Percentiles rank a stretch among this genome's conserved stretches.
These are phyloP conservation scores for Drosophila willistoni DNA, from an alignment of 1,140 invertebrate species.

Conservation along the genomic window DNA sequence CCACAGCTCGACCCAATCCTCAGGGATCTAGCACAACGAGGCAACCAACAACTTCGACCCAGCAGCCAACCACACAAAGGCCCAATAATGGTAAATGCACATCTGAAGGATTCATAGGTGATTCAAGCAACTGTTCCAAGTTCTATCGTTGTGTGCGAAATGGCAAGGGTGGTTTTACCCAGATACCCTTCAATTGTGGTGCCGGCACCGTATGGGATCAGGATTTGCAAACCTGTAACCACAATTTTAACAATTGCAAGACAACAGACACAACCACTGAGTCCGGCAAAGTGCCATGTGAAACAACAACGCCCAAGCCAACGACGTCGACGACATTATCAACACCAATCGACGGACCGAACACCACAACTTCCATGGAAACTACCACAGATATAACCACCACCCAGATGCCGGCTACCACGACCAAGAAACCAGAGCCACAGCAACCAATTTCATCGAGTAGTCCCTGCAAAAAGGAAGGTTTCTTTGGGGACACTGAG, in stretches of 20 bases:
- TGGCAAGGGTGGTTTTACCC: conserved; percentile 84
- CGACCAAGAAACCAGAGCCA: conserved; percentile 42
- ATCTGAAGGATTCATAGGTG: conserved; percentile 62
- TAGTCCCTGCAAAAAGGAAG: conserved; percentile 83
- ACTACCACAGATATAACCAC: not conserved
- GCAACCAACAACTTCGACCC: conserved; percentile 13
- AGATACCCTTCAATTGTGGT: conserved; percentile 86
- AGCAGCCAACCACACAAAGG: conserved; percentile 4
- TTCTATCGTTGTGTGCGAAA: conserved; percentile 88
- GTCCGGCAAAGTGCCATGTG: conserved; percentile 52
- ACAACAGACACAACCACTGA: conserved; percentile 30
- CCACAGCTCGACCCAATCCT: too few species aligned
- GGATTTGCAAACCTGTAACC: conserved; percentile 85
- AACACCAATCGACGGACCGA: not conserved
- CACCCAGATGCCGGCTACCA: conserved; percentile 23
- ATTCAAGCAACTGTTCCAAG: conserved; percentile 85
- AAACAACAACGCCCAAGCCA: conserved; percentile 28
- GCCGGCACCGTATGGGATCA: conserved; percentile 88
- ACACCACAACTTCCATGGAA: not conserved
- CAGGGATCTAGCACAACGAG: too few species aligned
- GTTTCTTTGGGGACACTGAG: conserved; percentile 85
- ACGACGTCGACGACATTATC: conserved; percentile 2
- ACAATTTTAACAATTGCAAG: conserved; percentile 82
- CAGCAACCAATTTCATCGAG: conserved; percentile 32
- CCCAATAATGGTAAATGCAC: conserved; percentile 41